phyloP scores from a whole-genome alignment of 2,888 invertebrate genomes.

The Clistopyga incitator region DNA sequence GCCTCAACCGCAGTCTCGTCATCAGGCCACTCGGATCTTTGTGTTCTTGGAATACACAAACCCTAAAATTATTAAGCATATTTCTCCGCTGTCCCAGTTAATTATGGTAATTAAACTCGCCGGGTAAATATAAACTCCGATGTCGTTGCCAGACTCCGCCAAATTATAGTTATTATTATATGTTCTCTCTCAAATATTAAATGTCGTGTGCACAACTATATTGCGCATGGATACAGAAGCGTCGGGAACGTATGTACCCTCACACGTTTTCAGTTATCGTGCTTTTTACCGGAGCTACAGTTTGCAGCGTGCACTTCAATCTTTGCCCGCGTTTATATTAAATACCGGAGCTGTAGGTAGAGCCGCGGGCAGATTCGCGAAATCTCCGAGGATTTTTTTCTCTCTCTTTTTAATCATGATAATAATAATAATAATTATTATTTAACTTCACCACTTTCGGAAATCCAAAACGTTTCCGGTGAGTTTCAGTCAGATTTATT shows the following conservation, averaged over 20 bases:
- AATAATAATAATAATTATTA: background rate
- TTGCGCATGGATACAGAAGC: background rate
- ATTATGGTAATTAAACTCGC: slow-evolving; percentile 76
- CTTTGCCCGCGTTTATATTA: slow-evolving; percentile 35
- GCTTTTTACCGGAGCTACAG: slow-evolving; percentile 17
- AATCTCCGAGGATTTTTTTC: slow-evolving; percentile 20
- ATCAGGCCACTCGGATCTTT: background rate
- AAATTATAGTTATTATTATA: background rate
- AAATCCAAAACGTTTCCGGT: background rate
- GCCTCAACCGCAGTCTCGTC: background rate
- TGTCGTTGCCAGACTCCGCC: background rate
- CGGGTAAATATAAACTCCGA: slow-evolving; percentile 68
- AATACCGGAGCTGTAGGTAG: slow-evolving; percentile 10
- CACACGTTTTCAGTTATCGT: background rate
- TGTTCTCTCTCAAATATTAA: background rate
- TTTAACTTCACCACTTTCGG: background rate
- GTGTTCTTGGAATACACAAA: slow-evolving; percentile 17
- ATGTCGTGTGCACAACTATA: background rate
- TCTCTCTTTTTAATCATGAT: too few relatives aligned
- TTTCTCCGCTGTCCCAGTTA: slow-evolving; percentile 70
- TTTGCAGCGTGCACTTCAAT: slow-evolving; percentile 36
- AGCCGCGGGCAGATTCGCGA: slow-evolving; percentile 4
- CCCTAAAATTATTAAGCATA: slow-evolving; percentile 71
- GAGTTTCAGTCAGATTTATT: background rate
- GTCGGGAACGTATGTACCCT: background rate